Evolutionary conservation across 2,888 invertebrate genomes (phyloP), one percentile per base, ranked within the genome.

Genomic region (Stramonita haemastoma): DNA sequence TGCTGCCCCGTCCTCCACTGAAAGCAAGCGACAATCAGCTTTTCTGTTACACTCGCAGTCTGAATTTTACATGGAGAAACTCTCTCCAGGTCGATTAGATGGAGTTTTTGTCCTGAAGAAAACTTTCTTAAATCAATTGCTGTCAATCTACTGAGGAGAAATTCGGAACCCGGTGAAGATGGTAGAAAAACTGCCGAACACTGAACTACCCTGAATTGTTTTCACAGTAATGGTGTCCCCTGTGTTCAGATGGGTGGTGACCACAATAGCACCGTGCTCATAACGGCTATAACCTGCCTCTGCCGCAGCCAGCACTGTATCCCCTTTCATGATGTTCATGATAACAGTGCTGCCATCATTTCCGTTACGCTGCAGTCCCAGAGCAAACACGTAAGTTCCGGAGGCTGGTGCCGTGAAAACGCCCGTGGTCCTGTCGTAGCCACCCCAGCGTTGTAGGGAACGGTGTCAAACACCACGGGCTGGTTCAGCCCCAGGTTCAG

Each of bases 261-360:
- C 87, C 70, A 87, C 32, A 34, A 73, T 87, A 2, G 70, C 36
- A 0, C 87, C 87, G 73, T 87, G 87, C 73, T 87, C 87, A 26
- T 34, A 87, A 70, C 73, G 87, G 73, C 87, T 87, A 73, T 87
- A 87, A 19, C 87, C 87, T 2, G 87, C 87, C 36, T 87, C 87
- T 29, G 87, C 87, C 19, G 46, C 73, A 26, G 19, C 70, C 6
- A 87, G 34, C 70, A 8, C 19, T 19, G 73, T 36, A 34, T 34
- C 34, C 34, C 87, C 87, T 73, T 87, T 87, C 87, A 26, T 87
- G 34, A 87, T 87, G 5, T 1, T 34, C 36, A 73, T 36, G 19
- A 36, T 70, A n/a, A 87, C 36, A 11, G 70, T 73, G 2, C 15
- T 22, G 29, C 34, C 73, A 29, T 87, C 87, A 1, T 46, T 36